A percentile compares a stretch with the other conserved stretches of the same genome.
Evolutionary conservation across 2,888 invertebrate species (phyloP).

Genomic region (Agrotis ipsilon): DNA sequence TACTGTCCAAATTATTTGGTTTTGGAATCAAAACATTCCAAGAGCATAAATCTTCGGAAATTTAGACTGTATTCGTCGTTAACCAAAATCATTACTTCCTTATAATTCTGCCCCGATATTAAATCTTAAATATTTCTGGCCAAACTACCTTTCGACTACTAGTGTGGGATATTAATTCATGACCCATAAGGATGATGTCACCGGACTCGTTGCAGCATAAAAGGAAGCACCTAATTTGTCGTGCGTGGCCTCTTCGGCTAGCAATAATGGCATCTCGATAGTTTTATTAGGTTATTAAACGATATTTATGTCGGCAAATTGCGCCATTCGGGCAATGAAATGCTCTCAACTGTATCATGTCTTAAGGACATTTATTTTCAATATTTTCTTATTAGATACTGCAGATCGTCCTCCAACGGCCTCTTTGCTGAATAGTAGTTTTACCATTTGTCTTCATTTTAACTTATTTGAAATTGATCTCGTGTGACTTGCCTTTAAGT

Average conservation of each 20-base stretch:
- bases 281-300: conserved; percentile 31
- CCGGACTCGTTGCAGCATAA: conserved; percentile 55
- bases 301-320: conserved; percentile 17
- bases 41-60: conserved; percentile 18
- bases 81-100: conserved; percentile 15
- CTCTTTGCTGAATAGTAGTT: background rate
- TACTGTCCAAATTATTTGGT: conserved; percentile 36
- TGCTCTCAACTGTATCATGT: background rate
- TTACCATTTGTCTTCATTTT: background rate
- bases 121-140: conserved; percentile 7
- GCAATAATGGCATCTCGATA: conserved; percentile 53
- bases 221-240: conserved; percentile 73
- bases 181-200: conserved; percentile 70
- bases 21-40: conserved; percentile 25
- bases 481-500: conserved; percentile 50
- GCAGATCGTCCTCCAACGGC: background rate
- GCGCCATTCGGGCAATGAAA: background rate
- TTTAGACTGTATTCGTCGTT: background rate
- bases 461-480: conserved; percentile 1
- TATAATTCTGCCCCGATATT: background rate
- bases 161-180: conserved; percentile 63
- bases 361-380: background rate
- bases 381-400: background rate
- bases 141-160: conserved; percentile 32
- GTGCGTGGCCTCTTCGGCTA: conserved; percentile 68